Evolutionary conservation across 2,797 vertebrate genomes (phyloP), one percentile per base, ranked within the genome.

Genomic region (Syndactyla subalaris): DNA sequence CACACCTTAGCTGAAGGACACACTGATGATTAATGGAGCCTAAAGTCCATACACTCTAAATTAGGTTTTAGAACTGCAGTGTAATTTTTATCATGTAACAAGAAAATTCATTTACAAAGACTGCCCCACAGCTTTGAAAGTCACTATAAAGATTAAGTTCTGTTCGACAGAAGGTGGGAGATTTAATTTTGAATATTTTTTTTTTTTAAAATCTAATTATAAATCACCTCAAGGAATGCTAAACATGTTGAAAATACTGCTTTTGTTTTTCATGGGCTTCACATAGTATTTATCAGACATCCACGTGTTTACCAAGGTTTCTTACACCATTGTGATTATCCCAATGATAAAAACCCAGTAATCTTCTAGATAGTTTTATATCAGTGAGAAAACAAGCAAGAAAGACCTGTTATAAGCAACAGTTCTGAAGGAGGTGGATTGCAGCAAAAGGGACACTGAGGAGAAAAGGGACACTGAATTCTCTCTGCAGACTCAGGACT

Each of bases 31-130:
- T 96, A 95, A 96, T 92, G 95, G 82, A 94, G 26, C 58, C 81
- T 73, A 90, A 82, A 82, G 83, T 84, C 91, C 45, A 62, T 68
- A 73, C 38, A 91, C 46, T 22, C 52, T 88, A 95, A 96, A 97
- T 97, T 94, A 94, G 15, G 61, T 96, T 97, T 95, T 66, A 92
- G 89, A 95, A 94, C 54, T 80, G 38, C 63, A 84, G 39, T 70
- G 68, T 82, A 93, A 88, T 96, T 97, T 97, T 97, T 93, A 96
- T 92, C 87, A 85, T 51, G 29, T 94, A 97, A 96, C 89, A 85
- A 96, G 90, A 76, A 95, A 95, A 96, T 96, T 94, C 45, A 93
- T 94, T 98, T 97, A 91, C 43, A 61, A 92, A 93, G 71, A 70
- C 72, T 93, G 84, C 58, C 91, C 84, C 2, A 22, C 78, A 95